Conservation (phyloP, 2,888 invertebrate species). For the Entomobrya multifasciata region DNA sequence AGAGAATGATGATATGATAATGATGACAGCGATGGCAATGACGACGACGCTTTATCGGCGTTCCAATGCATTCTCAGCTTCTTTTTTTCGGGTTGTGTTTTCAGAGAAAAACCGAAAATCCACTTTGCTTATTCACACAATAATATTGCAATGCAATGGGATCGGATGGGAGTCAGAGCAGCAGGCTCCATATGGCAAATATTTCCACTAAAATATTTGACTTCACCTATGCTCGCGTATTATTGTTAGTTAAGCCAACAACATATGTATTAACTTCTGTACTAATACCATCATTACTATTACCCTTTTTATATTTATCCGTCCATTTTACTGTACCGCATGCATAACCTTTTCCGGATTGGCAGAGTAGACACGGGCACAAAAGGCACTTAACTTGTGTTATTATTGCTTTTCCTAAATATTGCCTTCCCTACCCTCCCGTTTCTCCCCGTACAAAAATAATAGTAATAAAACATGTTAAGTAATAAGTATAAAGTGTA, state of each 20-base stretch:
- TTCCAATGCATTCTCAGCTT: no score
- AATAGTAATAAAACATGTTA: background rate
- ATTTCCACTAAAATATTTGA: background rate
- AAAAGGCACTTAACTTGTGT: conserved; percentile 21
- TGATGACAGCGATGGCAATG: no score
- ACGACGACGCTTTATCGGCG: no score
- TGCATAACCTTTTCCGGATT: background rate
- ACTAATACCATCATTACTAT: background rate
- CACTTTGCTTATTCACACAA: no score
- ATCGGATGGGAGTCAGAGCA: background rate
- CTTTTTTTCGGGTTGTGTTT: no score
- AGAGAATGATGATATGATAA: no score
- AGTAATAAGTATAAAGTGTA: background rate
- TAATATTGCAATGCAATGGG: background rate
- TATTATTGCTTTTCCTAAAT: conserved; percentile 24
- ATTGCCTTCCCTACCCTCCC: no score
- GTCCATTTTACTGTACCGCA: background rate
- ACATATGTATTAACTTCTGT: background rate
- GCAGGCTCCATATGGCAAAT: conserved; percentile 38
- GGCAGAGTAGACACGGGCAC: conserved; percentile 13
- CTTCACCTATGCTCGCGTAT: background rate
- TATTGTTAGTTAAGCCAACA: no score
- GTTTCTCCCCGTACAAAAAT: background rate
- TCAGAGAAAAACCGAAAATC: no score
- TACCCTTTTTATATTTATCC: background rate